Evolutionary conservation across 1,140 invertebrate genomes (phyloP), one percentile per base, ranked within the genome.

Genomic region (Ridgeia piscesae): DNA sequence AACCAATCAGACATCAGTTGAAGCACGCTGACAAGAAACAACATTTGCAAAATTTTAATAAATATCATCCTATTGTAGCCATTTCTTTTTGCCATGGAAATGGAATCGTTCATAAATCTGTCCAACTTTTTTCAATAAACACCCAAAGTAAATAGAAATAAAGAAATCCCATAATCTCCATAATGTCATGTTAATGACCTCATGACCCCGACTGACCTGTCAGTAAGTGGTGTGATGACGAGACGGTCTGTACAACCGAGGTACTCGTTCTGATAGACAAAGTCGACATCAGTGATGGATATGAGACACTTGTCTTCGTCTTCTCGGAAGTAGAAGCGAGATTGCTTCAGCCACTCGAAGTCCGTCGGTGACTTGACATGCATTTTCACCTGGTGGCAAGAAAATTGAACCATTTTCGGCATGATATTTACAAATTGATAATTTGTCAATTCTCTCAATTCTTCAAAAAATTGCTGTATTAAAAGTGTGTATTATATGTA

Each of bases 341-440:
- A 99, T 95, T 99, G 99, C 95, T 99, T 99, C 89, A 99, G 95
- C 99, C 99, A 99, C 95, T 99, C 99, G 95, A 99, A 99, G 96
- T 99, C 99, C 93, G 97, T 98, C 0, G 98, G 92, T 14, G 95
- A 95, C 92, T 95, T 94, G 89, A 96, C 94, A 91, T 96, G 95
- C 93, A 96, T 94, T 90, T 93, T 94, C 33, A 95, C 95, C 95
- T 95, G 92, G 88, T 95, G 92, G 88, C 88, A 94, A 94, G 9
- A 33, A 91, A 35, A 58, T 34, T 34, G 0, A 35, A 35, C 35
- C 42, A 42, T 42, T 42, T 42, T 11, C 11, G 42, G 42, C 42
- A 42, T 11, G 17, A 6, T 89, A 8, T 89, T 89, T 89, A n/a
- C 88, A 89, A 4, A 33, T 34, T 8, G n/a, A n/a, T n/a, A 89